Evolutionary conservation across 1,140 invertebrate genomes (phyloP), one percentile per base, ranked within the genome.

Genomic region (Lepeophtheirus salmonis): DNA sequence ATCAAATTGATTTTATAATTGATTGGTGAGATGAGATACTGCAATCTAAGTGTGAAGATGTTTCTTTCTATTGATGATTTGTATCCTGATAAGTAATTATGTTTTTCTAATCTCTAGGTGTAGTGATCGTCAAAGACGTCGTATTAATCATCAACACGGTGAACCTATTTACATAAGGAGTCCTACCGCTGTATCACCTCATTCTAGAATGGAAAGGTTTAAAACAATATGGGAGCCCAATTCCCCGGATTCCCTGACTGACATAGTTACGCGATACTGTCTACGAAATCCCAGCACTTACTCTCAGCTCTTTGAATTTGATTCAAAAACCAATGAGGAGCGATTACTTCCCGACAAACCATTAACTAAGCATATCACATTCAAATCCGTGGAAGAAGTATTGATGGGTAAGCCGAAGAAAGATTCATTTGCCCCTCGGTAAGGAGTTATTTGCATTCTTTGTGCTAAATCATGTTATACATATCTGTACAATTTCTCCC

Each of bases 191-290:
- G n/a, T n/a, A n/a, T n/a, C n/a, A n/a, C 30, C n/a, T 41, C 6
- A n/a, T n/a, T 41, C 30, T n/a, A n/a, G 30, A 6, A 41, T 41
- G 30, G 30, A 41, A n/a, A 6, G 30, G 6, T 41, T 41, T 41
- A 41, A 41, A 41, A 54, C 52, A 18, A 24, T 24, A 4, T 54
- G 52, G 52, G 52, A 54, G 52, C 18, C 20, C 14, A 56, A 62
- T 18, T 62, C 22, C 49, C 71, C 73, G 25, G 71, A 73, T n/a
- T 63, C 70, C 23, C 68, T 83, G 6, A 70, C 79, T 41, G 77
- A 81, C 64, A 71, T 80, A 10, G 78, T 79, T 64, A 77, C 78
- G 63, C 75, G 77, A 64, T 79, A 76, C 66, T 77, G 82, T 30
- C 76, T 79, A 61, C 74, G 78, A 63, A 72, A 81, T 69, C 64